Conservation (phyloP, 2,113 vertebrate genomes). For the Marmota monax region DNA sequence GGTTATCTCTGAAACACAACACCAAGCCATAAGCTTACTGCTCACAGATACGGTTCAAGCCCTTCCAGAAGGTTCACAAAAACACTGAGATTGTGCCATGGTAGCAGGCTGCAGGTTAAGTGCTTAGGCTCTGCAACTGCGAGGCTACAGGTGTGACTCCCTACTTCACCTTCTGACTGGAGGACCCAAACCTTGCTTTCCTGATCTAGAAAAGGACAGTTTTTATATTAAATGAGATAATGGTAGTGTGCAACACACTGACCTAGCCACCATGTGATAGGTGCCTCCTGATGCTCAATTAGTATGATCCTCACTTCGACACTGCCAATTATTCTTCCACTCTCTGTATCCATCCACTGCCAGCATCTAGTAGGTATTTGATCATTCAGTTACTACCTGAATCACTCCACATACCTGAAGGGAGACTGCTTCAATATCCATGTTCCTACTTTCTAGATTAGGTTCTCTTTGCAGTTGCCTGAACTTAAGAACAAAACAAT, state of each 20-base stretch:
- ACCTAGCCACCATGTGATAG: accelerated
- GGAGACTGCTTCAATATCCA: not conserved
- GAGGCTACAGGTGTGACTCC: not conserved
- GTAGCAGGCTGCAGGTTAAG: not conserved
- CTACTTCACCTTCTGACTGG: not conserved
- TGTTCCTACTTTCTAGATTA: not conserved
- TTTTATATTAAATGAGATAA: not conserved
- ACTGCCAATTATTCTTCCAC: too few species aligned
- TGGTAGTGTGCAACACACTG: not conserved
- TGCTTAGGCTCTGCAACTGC: not conserved
- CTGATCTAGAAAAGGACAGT: not conserved
- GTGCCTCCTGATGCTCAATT: not conserved
- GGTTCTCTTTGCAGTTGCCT: not conserved
- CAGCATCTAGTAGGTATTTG: not conserved
- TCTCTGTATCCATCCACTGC: not conserved
- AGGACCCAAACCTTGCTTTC: not conserved
- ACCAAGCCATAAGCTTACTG: not conserved
- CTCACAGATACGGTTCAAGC: not conserved
- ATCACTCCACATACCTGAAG: not conserved
- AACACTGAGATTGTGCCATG: not conserved
- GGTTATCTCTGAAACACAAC: constrained; percentile 31
- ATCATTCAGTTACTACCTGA: not conserved
- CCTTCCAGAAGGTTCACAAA: not conserved
- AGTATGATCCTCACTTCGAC: not conserved
- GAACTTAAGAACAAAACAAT: not conserved